phyloP scores from a whole-genome alignment of 2,113 vertebrate genomes.

The Cercocebus atys region DNA sequence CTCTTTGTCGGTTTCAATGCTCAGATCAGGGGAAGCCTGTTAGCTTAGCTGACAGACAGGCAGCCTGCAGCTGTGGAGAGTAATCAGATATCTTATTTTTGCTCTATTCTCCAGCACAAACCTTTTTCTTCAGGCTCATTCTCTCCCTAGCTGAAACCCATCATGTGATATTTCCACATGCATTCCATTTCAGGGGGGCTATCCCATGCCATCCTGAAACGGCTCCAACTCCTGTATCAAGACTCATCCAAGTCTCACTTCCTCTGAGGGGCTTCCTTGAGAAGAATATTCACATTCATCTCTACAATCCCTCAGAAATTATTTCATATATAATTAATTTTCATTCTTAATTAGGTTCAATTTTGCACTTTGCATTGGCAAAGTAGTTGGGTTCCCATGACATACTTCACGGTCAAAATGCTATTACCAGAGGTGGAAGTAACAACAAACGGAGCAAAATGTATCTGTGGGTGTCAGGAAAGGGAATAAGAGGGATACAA shows the following conservation, averaged over 20 bases:
- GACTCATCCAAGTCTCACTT: not conserved
- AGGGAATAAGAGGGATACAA: not conserved
- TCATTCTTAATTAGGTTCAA: constrained; percentile 38
- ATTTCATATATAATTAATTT: constrained; percentile 45
- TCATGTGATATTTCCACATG: fast-evolving
- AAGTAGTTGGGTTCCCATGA: not conserved
- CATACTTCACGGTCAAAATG: not conserved
- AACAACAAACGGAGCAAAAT: not conserved
- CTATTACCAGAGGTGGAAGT: not conserved
- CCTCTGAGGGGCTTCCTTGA: not conserved
- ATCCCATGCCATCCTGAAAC: not conserved
- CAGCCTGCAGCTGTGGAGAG: not conserved
- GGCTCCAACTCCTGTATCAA: not conserved
- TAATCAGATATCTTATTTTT: not conserved
- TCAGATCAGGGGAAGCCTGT: not conserved
- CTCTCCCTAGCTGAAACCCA: not conserved
- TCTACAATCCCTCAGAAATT: constrained; percentile 1
- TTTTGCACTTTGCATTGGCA: not conserved
- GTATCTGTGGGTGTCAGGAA: not conserved
- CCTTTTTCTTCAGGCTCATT: not conserved
- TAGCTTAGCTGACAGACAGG: constrained; percentile 41
- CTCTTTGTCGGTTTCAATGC: constrained; percentile 56
- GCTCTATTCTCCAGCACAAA: not conserved
- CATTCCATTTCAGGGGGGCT: not conserved
- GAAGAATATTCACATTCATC: not conserved